A percentile compares a stretch with the other conserved stretches of the same genome.
Conservation (phyloP, 2,888 invertebrate genomes). For the Luperina nickerlii region DNA sequence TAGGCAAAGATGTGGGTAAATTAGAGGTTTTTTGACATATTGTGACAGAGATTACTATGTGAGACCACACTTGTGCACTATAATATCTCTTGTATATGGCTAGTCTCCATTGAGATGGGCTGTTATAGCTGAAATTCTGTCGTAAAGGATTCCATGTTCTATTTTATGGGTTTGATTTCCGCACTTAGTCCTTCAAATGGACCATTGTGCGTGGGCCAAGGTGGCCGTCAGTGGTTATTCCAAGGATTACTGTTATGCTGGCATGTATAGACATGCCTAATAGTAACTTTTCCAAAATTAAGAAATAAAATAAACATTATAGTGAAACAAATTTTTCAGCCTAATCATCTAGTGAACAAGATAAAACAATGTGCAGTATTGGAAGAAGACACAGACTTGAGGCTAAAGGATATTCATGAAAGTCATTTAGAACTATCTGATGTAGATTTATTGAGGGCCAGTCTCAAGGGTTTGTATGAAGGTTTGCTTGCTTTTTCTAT, state of each 20-base stretch:
- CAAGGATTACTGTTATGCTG: too few species aligned
- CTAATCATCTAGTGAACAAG: conserved; percentile 93
- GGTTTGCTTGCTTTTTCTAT: conserved; percentile 53
- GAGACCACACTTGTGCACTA: too few species aligned
- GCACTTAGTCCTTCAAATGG: too few species aligned
- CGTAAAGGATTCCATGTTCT: too few species aligned
- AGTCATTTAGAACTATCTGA: conserved; percentile 93
- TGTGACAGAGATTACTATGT: background rate
- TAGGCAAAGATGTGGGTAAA: background rate
- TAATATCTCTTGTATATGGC: too few species aligned
- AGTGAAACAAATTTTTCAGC: conserved; percentile 85
- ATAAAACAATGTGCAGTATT: conserved; percentile 93
- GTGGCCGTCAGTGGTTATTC: too few species aligned
- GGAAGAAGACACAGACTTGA: conserved; percentile 93
- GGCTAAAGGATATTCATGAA: conserved; percentile 92
- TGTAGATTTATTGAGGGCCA: conserved; percentile 94
- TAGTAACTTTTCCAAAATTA: background rate
- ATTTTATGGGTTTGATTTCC: too few species aligned
- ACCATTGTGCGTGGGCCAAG: too few species aligned
- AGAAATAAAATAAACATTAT: background rate
- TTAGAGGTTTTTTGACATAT: background rate
- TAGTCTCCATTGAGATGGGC: too few species aligned
- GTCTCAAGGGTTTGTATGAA: conserved; percentile 93
- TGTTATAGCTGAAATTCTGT: too few species aligned
- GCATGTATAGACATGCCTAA: background rate